These are phyloP conservation scores for Micronycteris hirsuta DNA, from an alignment of 2,113 vertebrate genomes.

Conservation along the genomic window DNA sequence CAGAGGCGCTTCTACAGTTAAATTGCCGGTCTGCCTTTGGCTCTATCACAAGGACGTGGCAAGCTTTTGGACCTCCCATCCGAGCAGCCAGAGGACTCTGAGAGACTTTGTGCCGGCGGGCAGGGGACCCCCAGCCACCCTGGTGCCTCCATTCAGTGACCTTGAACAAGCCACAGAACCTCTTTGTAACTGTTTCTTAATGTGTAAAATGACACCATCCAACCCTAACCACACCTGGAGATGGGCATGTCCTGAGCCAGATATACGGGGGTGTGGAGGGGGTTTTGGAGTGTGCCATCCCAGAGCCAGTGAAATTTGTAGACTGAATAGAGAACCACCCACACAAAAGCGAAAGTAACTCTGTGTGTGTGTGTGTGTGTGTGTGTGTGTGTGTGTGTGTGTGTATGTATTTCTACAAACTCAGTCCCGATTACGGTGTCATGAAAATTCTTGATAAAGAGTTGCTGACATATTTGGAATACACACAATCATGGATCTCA, in stretches of 20 bases:
- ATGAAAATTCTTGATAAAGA: not conserved
- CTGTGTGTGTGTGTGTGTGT: not conserved
- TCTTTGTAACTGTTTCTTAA: not conserved
- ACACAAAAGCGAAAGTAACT: not conserved
- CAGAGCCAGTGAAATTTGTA: not conserved
- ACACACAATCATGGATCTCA: not conserved
- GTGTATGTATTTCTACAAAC: not conserved
- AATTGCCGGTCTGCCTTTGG: not conserved
- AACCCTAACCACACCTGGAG: not conserved
- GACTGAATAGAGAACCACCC: not conserved
- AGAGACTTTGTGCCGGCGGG: not conserved
- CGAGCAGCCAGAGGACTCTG: not conserved
- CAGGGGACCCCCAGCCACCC: not conserved
- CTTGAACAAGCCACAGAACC: not conserved
- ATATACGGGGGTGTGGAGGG: fast-evolving
- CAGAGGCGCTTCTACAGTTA: not conserved
- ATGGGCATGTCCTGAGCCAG: fast-evolving
- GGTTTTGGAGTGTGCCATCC: not conserved
- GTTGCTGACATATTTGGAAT: not conserved
- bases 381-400: too few species aligned
- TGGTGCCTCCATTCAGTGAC: not conserved
- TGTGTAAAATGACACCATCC: not conserved
- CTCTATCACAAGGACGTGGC: not conserved
- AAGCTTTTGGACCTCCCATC: not conserved
- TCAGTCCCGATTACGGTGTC: not conserved